phyloP scores from a whole-genome alignment of 2,888 invertebrate genomes.

The Cetonia aurata region DNA sequence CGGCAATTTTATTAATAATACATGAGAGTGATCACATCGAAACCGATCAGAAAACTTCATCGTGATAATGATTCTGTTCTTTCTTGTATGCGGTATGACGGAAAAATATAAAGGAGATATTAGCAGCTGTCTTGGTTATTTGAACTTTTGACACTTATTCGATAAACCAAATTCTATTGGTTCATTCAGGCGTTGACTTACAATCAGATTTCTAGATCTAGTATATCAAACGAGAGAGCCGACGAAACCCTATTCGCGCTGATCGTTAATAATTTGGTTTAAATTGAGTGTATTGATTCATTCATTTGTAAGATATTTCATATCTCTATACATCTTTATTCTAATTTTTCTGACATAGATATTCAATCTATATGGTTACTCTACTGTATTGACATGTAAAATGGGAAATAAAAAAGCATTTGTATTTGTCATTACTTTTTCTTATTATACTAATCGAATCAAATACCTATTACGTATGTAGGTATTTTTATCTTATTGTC shows the following conservation, averaged over 20 bases:
- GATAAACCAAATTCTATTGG: constrained; percentile 19
- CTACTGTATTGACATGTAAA: too few species aligned
- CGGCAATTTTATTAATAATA: constrained; percentile 40
- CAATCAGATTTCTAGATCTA: constrained; percentile 14
- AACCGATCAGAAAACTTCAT: constrained; percentile 32
- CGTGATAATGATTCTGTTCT: constrained; percentile 16
- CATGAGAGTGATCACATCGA: constrained; percentile 32
- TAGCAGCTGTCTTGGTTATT: constrained; percentile 13
- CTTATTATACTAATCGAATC: too few species aligned
- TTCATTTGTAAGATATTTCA: too few species aligned
- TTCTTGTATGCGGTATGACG: constrained; percentile 21
- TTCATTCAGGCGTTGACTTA: constrained; percentile 26
- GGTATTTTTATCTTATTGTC: too few species aligned
- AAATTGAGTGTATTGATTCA: background rate
- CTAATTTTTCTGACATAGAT: too few species aligned
- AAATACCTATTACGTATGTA: too few species aligned
- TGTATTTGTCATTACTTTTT: too few species aligned
- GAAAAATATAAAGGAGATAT: constrained; percentile 17
- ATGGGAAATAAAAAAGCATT: too few species aligned
- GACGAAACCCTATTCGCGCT: background rate
- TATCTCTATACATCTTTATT: too few species aligned
- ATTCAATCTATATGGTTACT: too few species aligned
- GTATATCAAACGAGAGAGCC: constrained; percentile 6
- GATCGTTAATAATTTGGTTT: constrained; percentile 4
- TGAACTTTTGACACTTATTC: constrained; percentile 34